A percentile compares a stretch with the other conserved stretches of the same genome.
Evolutionary conservation across 2,797 vertebrate species (phyloP).

Genomic region (Tangara arthus): DNA sequence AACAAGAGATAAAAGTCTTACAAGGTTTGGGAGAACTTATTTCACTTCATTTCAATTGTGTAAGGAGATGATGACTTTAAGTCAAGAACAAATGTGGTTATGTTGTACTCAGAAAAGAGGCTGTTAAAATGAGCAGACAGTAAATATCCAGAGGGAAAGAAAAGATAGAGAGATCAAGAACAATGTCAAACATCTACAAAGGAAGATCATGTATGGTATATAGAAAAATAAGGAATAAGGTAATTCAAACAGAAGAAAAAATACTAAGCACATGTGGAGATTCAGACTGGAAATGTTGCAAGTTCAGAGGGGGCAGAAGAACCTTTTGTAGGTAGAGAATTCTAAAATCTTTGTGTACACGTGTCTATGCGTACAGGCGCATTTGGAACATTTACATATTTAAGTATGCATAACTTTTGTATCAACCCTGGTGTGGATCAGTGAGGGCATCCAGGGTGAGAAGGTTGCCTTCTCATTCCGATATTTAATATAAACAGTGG

Average conservation of each 20-base stretch:
- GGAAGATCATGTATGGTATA: background rate
- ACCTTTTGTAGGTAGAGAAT: background rate
- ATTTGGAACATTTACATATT: background rate
- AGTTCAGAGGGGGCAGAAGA: background rate
- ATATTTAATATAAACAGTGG: background rate
- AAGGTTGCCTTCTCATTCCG: background rate
- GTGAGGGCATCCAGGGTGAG: background rate
- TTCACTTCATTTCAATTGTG: background rate
- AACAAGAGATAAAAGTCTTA: background rate
- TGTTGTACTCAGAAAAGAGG: background rate
- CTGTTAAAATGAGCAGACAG: background rate
- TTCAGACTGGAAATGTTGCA: background rate
- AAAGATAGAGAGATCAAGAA: background rate
- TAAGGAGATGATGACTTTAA: background rate
- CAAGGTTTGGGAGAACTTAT: background rate
- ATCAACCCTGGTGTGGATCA: background rate
- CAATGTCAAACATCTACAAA: background rate
- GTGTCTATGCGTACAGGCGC: fast-evolving
- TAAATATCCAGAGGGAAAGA: background rate
- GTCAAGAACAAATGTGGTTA: background rate
- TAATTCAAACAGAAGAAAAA: background rate
- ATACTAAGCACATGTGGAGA: background rate
- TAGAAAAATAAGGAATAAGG: background rate
- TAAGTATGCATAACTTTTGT: background rate
- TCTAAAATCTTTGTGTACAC: background rate